Conservation (phyloP, 2,888 invertebrate genomes). For the Mythimna impura region DNA sequence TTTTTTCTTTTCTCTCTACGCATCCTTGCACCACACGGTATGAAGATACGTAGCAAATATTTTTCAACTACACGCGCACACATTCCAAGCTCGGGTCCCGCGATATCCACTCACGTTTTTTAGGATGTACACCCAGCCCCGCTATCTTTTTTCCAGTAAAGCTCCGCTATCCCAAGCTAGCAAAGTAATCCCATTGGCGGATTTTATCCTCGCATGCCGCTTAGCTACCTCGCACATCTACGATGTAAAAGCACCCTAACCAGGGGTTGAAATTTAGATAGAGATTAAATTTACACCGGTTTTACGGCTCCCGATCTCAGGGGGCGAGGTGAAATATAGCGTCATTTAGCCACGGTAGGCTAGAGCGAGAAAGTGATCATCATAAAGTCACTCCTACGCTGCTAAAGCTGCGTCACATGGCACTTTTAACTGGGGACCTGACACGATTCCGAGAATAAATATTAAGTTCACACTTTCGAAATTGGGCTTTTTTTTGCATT, state of each 20-base stretch:
- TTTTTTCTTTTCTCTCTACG: background rate
- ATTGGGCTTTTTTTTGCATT: background rate
- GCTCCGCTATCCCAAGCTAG: background rate
- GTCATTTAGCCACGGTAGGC: constrained; percentile 65
- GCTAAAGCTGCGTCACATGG: constrained; percentile 25
- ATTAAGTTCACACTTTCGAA: constrained; percentile 23
- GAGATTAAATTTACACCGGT: constrained; percentile 69
- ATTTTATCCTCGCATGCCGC: background rate
- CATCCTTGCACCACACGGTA: background rate
- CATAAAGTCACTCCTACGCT: constrained; percentile 60
- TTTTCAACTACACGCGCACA: background rate
- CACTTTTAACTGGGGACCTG: constrained; percentile 23
- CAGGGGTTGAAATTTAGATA: constrained; percentile 66
- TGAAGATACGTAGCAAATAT: too few species aligned
- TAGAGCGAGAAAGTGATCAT: constrained; percentile 63
- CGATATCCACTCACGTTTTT: background rate
- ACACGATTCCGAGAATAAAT: constrained; percentile 23
- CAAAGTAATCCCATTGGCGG: background rate
- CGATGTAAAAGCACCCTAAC: constrained; percentile 18
- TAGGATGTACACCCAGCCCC: background rate
- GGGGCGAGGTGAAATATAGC: constrained; percentile 68
- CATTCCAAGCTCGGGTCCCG: background rate
- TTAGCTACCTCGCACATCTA: background rate
- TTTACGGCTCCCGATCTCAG: constrained; percentile 64
- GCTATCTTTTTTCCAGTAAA: background rate